Conservation (phyloP, 2,888 invertebrate species). For the Anoplius nigerrimus region DNA sequence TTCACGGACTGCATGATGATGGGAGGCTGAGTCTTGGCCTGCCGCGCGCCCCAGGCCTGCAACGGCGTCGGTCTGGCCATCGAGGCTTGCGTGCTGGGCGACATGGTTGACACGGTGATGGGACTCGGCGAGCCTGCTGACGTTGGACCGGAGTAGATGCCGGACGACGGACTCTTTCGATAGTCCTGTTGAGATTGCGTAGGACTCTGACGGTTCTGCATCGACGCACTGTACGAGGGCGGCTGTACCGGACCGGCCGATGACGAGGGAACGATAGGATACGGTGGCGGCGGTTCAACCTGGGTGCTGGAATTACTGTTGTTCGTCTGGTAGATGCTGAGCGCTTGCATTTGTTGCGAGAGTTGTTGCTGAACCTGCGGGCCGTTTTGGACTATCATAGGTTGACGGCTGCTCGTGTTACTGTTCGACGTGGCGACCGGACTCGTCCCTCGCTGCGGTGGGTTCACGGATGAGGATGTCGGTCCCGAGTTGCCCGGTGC, state of each 20-base stretch:
- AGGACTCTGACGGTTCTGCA: constrained; percentile 91
- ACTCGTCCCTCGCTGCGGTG: constrained; percentile 83
- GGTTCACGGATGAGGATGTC: constrained; percentile 67
- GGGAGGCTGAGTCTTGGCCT: constrained; percentile 92
- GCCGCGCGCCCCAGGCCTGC: constrained; percentile 90
- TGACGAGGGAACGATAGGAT: constrained; percentile 76
- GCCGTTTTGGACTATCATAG: constrained; percentile 89
- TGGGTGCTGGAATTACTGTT: constrained; percentile 74
- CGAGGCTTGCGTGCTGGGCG: constrained; percentile 79
- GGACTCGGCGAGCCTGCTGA: constrained; percentile 91
- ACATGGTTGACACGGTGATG: constrained; percentile 82
- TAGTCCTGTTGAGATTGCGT: constrained; percentile 87
- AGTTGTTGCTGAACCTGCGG: constrained; percentile 90
- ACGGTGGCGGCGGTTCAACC: constrained; percentile 77
- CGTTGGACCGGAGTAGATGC: constrained; percentile 89
- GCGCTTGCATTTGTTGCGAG: constrained; percentile 91
- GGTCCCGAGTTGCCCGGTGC: constrained; percentile 75
- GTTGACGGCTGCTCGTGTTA: constrained; percentile 80
- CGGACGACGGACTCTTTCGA: constrained; percentile 90
- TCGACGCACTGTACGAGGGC: constrained; percentile 89
- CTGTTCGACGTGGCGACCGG: constrained; percentile 79
- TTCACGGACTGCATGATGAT: constrained; percentile 98
- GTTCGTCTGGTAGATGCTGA: constrained; percentile 82
- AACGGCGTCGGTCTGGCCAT: constrained; percentile 88
- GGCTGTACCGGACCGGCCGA: constrained; percentile 84